Evolutionary conservation across 1,140 invertebrate genomes (phyloP).

Genomic region (Papilio xuthus): DNA sequence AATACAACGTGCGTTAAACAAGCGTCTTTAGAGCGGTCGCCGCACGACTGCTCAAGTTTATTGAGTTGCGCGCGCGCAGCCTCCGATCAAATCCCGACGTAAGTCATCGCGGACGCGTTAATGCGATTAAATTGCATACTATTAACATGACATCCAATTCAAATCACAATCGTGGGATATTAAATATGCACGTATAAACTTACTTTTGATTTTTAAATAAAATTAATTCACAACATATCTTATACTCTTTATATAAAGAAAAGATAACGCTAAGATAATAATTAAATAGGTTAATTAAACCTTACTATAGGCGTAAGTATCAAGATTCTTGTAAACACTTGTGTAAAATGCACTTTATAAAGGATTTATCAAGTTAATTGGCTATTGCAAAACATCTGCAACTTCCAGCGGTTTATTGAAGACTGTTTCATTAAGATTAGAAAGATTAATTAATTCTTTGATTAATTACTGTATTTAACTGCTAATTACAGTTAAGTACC

Average conservation of each 20-base stretch:
- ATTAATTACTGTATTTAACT: constrained; percentile 1
- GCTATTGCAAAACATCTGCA: background rate
- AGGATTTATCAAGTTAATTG: constrained; percentile 3
- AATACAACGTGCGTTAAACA: constrained; percentile 39
- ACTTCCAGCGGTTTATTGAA: background rate
- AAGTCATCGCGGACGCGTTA: constrained; percentile 39
- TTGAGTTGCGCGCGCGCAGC: constrained; percentile 46
- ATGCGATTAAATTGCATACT: constrained; percentile 26
- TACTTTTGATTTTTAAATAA: background rate
- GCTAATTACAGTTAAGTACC: constrained; percentile 5
- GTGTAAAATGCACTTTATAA: background rate
- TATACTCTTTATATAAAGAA: background rate
- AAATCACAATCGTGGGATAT: background rate
- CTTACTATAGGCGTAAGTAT: background rate
- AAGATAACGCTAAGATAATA: background rate
- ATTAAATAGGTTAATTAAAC: background rate
- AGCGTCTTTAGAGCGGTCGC: constrained; percentile 35
- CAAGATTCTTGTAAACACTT: background rate
- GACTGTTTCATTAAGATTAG: background rate
- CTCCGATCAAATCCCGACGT: constrained; percentile 44
- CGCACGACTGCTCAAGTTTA: constrained; percentile 42
- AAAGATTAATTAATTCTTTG: constrained; percentile 18
- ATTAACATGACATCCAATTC: constrained; percentile 8
- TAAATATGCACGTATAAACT: background rate
- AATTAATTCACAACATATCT: background rate